Percentiles rank a stretch among this genome's conserved stretches.
These are phyloP conservation scores for Heliornis fulica DNA, from an alignment of 2,113 vertebrate genomes.

Conservation along the genomic window DNA sequence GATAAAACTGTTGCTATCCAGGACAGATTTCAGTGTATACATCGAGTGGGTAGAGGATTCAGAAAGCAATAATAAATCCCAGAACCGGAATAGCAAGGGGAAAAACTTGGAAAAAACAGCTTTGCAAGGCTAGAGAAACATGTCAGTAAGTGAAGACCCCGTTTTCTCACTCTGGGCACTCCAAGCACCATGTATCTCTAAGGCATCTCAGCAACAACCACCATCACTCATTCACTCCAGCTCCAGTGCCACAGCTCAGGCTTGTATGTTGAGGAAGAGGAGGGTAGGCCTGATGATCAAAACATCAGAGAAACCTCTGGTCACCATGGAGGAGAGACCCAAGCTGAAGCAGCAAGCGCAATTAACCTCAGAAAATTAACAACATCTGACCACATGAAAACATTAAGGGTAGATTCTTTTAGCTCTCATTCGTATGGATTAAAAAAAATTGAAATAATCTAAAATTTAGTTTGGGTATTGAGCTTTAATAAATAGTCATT, in stretches of 20 bases:
- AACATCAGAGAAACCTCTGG: background rate
- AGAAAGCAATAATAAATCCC: background rate
- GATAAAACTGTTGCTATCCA: background rate
- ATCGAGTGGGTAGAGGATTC: background rate
- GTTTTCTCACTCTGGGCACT: background rate
- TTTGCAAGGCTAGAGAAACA: background rate
- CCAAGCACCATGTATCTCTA: fast-evolving
- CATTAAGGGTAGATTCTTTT: background rate
- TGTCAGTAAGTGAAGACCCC: background rate
- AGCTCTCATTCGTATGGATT: background rate
- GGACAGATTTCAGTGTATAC: background rate
- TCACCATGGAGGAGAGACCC: background rate
- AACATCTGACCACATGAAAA: background rate
- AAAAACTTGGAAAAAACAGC: background rate
- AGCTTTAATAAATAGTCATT: background rate
- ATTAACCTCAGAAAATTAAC: background rate
- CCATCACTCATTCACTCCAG: background rate
- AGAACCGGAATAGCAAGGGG: background rate
- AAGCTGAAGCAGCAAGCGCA: background rate
- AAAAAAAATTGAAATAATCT: background rate
- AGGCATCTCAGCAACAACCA: background rate
- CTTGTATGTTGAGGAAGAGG: background rate
- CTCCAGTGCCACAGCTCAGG: background rate
- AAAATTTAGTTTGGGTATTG: background rate
- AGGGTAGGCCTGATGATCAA: background rate